These are phyloP conservation scores for Mizuhopecten yessoensis DNA, from an alignment of 1,140 invertebrate species.

Conservation along the genomic window DNA sequence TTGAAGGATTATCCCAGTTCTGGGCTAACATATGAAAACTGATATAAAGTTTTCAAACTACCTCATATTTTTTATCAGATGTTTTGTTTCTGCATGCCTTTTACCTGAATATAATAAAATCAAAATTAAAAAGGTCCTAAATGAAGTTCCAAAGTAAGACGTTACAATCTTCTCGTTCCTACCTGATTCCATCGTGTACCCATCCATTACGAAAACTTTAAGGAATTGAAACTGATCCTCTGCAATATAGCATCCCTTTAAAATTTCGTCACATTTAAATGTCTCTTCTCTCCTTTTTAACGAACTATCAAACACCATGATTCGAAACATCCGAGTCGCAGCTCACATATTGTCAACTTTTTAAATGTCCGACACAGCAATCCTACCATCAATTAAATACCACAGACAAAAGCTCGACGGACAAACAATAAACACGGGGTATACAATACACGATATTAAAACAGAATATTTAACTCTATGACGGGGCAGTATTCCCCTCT, in stretches of 20 bases:
- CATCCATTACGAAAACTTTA: background rate
- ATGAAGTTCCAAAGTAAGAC: background rate
- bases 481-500: background rate
- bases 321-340: background rate
- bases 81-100: too few relatives aligned
- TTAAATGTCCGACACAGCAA: background rate
- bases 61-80: too few relatives aligned
- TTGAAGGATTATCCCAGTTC: too few relatives aligned
- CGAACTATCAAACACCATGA: background rate
- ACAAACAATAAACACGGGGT: background rate
- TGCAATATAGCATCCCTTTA: background rate
- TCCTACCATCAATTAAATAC: background rate
- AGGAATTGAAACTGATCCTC: background rate
- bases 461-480: constrained; percentile 19
- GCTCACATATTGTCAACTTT: background rate
- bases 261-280: background rate
- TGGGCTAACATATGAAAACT: too few relatives aligned
- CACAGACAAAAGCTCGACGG: background rate
- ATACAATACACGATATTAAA: constrained; percentile 14
- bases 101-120: too few relatives aligned
- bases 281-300: background rate
- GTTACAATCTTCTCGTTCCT: background rate
- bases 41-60: too few relatives aligned
- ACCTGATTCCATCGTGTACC: background rate
- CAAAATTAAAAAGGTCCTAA: background rate